A percentile compares a stretch with the other conserved stretches of the same genome.
Conservation (phyloP, 2,888 invertebrate species). For the Thysanoteuthis rhombus region DNA sequence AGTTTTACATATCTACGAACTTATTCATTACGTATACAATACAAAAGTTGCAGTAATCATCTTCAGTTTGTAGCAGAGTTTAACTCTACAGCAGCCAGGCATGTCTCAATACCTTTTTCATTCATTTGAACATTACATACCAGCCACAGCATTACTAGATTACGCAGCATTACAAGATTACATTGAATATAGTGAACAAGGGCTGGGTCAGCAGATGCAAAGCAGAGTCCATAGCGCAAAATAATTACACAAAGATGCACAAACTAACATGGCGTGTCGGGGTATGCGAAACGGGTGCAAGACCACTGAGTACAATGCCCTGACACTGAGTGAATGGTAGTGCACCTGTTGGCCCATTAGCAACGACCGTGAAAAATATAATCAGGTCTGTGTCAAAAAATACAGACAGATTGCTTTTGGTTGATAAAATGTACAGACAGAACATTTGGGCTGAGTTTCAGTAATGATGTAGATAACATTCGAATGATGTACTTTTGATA, state of each 20-base stretch:
- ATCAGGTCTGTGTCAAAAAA: neutral
- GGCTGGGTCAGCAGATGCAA: neutral
- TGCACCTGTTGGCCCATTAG: neutral
- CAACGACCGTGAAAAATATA: neutral
- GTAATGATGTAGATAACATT: neutral
- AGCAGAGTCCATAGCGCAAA: neutral
- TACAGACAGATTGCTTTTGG: constrained; percentile 12
- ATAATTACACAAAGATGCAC: neutral
- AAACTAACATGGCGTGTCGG: neutral
- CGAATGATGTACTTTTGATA: neutral
- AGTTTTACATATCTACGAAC: no score
- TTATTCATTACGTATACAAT: no score
- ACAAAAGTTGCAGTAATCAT: no score
- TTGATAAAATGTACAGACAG: neutral
- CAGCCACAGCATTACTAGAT: no score
- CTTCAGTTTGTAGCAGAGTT: no score
- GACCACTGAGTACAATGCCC: neutral
- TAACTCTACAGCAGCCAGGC: no score
- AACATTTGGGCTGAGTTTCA: neutral
- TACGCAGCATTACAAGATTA: no score
- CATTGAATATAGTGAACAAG: no score
- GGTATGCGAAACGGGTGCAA: neutral
- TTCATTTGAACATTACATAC: no score
- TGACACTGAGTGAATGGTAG: neutral
- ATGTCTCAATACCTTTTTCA: no score